phyloP scores from a whole-genome alignment of 2,888 invertebrate genomes.

The Drosophila hamatofila region DNA sequence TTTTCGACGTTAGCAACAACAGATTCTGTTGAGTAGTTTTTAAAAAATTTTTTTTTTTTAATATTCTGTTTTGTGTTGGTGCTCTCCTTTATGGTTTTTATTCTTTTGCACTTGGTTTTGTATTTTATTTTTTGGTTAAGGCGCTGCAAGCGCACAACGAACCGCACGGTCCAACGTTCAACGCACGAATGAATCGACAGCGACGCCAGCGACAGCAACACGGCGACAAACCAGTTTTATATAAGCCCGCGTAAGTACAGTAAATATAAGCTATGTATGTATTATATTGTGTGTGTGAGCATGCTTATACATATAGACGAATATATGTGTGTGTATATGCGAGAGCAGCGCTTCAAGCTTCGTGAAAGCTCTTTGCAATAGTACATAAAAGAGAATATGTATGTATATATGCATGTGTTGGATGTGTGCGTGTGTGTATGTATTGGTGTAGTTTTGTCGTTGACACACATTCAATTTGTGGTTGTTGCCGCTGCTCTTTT shows the following conservation, averaged over 20 bases:
- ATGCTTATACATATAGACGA: constrained; percentile 14
- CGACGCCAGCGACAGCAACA: constrained; percentile 63
- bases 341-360: constrained; percentile 44
- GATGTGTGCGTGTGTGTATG: constrained; percentile 34
- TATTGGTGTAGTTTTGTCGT: constrained; percentile 72
- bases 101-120: constrained; percentile 48
- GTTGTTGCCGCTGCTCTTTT: constrained; percentile 45
- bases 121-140: constrained; percentile 21
- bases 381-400: constrained; percentile 51
- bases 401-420: constrained; percentile 35
- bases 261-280: constrained; percentile 59
- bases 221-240: constrained; percentile 72
- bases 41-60: constrained; percentile 35
- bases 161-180: constrained; percentile 82
- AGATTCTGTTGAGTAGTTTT: constrained; percentile 43
- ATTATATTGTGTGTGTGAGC: constrained; percentile 7
- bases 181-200: constrained; percentile 83
- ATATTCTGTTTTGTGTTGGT: constrained; percentile 12
- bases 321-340: constrained; percentile 23
- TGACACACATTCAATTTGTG: constrained; percentile 79
- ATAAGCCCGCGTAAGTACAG: constrained; percentile 72
- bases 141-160: constrained; percentile 68
- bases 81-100: constrained; percentile 68
- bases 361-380: constrained; percentile 64
- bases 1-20: constrained; percentile 78